Conservation (phyloP, 2,888 invertebrate species). For the Pseudococcus jackbeardsleyi region DNA sequence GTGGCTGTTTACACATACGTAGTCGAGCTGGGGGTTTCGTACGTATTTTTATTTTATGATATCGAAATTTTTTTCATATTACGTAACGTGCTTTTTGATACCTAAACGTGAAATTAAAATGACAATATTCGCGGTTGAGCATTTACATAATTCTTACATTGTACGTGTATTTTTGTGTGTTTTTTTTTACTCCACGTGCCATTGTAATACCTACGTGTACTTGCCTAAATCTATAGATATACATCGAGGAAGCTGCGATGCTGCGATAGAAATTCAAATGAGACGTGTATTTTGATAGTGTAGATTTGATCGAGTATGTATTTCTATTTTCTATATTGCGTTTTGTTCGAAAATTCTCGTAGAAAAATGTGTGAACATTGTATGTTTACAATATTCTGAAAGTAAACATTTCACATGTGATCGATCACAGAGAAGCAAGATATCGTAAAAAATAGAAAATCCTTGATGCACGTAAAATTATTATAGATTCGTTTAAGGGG, state of each 20-base stretch:
- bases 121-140: not conserved
- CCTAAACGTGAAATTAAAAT: not conserved
- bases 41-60: not conserved
- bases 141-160: not conserved
- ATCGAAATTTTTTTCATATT: not conserved
- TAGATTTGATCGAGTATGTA: too few species aligned
- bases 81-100: too few species aligned
- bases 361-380: too few species aligned
- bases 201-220: not conserved
- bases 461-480: too few species aligned
- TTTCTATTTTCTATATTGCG: too few species aligned
- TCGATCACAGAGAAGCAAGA: too few species aligned
- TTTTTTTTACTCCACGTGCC: not conserved
- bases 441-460: too few species aligned
- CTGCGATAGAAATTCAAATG: not conserved
- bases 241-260: not conserved
- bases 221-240: not conserved
- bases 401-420: too few species aligned
- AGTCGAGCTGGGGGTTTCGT: not conserved
- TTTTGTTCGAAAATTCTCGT: too few species aligned
- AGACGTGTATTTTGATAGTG: not conserved
- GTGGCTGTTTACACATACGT: not conserved
- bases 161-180: not conserved
- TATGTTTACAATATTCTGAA: too few species aligned
- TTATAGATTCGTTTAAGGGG: too few species aligned